A percentile compares a stretch with the other conserved stretches of the same genome.
Evolutionary conservation across 2,888 invertebrate genomes (phyloP).

Genomic region (Sthenelais limicola): DNA sequence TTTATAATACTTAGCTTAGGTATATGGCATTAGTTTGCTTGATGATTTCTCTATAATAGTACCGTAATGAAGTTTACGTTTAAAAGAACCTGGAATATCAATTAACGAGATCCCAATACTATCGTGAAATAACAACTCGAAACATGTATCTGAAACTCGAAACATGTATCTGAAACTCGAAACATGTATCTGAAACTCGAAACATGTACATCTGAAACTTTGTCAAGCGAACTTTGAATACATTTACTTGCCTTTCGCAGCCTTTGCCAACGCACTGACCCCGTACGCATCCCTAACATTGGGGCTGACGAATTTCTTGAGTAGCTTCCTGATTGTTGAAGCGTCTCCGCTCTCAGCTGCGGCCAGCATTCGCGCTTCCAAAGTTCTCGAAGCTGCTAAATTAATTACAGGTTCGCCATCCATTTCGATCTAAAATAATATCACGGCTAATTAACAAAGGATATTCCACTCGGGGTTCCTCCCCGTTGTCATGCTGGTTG

Average conservation of each 20-base stretch:
- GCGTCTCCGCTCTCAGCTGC: slow-evolving; percentile 23
- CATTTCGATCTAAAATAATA: not conserved
- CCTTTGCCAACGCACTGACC: slow-evolving; percentile 33
- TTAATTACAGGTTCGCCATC: not conserved
- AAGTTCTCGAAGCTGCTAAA: not conserved
- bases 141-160: too few relatives aligned
- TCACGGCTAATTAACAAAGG: not conserved
- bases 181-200: not conserved
- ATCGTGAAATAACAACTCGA: too few relatives aligned
- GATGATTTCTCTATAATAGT: too few relatives aligned
- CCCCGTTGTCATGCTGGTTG: slow-evolving; percentile 25
- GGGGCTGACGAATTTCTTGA: slow-evolving; percentile 33
- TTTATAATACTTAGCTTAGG: too few relatives aligned
- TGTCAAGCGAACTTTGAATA: not conserved
- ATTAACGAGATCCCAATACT: too few relatives aligned
- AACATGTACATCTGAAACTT: not conserved
- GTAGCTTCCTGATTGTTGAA: slow-evolving; percentile 1
- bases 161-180: too few relatives aligned
- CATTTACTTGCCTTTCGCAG: slow-evolving; percentile 18
- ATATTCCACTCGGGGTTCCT: not conserved
- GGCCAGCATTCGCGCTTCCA: slow-evolving; percentile 4
- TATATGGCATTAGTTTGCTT: too few relatives aligned
- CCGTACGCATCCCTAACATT: slow-evolving; percentile 18
- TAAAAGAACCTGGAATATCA: too few relatives aligned
- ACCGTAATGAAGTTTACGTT: too few relatives aligned